A percentile compares a stretch with the other conserved stretches of the same genome.
These are phyloP conservation scores for Eriocheir sinensis DNA, from an alignment of 1,140 invertebrate genomes.

Conservation along the genomic window DNA sequence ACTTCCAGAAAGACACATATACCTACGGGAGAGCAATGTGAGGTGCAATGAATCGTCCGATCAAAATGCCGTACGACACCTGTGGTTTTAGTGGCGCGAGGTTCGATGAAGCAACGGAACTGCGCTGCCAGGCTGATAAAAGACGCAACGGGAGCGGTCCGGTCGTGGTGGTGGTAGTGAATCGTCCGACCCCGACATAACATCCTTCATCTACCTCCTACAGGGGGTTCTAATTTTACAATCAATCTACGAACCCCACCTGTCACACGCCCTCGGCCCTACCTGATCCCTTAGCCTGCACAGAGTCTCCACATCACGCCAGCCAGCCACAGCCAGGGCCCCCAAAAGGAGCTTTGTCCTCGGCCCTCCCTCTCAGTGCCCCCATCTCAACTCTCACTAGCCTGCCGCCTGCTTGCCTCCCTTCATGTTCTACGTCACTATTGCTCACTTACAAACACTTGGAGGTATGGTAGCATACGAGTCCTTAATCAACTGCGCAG, in stretches of 20 bases:
- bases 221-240: neutral
- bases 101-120: slow-evolving; percentile 70
- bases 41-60: neutral
- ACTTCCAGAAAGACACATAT: neutral
- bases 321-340: neutral
- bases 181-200: slow-evolving; percentile 39
- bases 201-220: neutral
- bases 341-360: slow-evolving; percentile 1
- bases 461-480: neutral
- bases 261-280: neutral
- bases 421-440: neutral
- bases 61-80: slow-evolving; percentile 66
- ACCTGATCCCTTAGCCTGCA: neutral
- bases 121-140: slow-evolving; percentile 66
- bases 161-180: slow-evolving; percentile 58
- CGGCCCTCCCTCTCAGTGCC: slow-evolving; percentile 11
- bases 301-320: neutral
- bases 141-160: slow-evolving; percentile 48
- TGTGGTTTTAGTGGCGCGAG: slow-evolving; percentile 55
- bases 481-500: neutral
- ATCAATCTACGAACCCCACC: neutral
- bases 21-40: neutral
- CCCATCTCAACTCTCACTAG: neutral
- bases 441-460: neutral
- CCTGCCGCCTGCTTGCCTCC: too few relatives aligned